Percentiles rank a stretch among this genome's conserved stretches.
phyloP scores from a whole-genome alignment of 2,797 vertebrate species.

The Pempheris klunzingeri region DNA sequence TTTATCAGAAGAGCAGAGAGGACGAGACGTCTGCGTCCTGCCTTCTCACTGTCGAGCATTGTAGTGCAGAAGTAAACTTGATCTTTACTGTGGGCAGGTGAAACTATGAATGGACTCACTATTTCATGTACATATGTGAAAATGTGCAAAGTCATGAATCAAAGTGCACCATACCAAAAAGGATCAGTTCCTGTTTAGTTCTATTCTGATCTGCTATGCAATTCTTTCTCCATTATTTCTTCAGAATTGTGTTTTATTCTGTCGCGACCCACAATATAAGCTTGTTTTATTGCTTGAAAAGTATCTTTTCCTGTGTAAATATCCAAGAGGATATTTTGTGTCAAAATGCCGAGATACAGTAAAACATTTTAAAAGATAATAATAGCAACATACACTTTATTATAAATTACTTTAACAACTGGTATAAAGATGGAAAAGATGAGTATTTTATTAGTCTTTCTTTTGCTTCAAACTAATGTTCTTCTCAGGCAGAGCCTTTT shows the following conservation, averaged over 20 bases:
- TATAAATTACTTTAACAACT: constrained; percentile 87
- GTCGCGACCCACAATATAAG: constrained; percentile 91
- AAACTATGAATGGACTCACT: constrained; percentile 83
- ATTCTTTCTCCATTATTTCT: constrained; percentile 87
- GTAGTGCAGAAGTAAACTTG: constrained; percentile 76
- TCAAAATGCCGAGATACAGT: constrained; percentile 86
- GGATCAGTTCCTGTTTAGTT: constrained; percentile 86
- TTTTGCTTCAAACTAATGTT: constrained; percentile 84
- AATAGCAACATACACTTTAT: constrained; percentile 87
- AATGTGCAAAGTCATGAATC: constrained; percentile 86
- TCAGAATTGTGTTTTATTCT: constrained; percentile 83
- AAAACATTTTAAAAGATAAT: constrained; percentile 77
- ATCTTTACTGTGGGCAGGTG: constrained; percentile 71
- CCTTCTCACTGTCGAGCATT: constrained; percentile 77
- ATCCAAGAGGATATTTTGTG: constrained; percentile 86
- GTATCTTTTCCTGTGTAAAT: constrained; percentile 87
- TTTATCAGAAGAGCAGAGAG: constrained; percentile 60
- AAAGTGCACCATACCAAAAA: constrained; percentile 92
- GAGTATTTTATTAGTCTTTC: constrained; percentile 86
- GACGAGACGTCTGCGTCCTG: constrained; percentile 50
- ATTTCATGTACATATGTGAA: constrained; percentile 91
- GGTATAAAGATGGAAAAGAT: constrained; percentile 83
- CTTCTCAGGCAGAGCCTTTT: constrained; percentile 95
- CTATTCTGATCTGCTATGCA: constrained; percentile 96
- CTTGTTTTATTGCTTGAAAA: constrained; percentile 90